Evolutionary conservation across 2,113 vertebrate species (phyloP).

Genomic region (Formicarius rufipectus): DNA sequence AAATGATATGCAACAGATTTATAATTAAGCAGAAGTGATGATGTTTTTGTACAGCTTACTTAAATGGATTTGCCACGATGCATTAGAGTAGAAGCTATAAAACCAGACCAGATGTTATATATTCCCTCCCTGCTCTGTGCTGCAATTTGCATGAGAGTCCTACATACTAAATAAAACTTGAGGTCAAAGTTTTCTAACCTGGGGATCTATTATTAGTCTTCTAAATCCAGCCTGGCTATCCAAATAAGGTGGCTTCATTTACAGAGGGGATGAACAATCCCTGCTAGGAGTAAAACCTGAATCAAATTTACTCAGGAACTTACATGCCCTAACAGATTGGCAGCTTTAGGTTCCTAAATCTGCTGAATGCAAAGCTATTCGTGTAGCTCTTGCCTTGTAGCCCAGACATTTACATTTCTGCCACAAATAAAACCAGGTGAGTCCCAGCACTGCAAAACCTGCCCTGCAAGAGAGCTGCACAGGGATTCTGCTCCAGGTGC

Average conservation of each 20-base stretch:
- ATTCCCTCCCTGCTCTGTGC: fast-evolving
- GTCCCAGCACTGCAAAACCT: not conserved
- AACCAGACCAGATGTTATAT: constrained; percentile 30
- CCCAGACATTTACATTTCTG: not conserved
- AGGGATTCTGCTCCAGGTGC: fast-evolving
- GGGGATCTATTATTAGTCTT: not conserved
- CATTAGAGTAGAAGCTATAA: constrained; percentile 16
- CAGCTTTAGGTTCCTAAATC: not conserved
- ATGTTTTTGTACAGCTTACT: constrained; percentile 35
- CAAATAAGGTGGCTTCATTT: not conserved
- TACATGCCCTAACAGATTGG: fast-evolving
- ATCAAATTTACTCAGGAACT: not conserved
- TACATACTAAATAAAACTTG: not conserved
- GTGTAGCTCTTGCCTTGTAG: not conserved
- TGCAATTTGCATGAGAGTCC: not conserved
- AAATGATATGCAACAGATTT: constrained; percentile 50
- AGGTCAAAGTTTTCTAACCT: not conserved
- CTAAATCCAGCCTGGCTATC: not conserved
- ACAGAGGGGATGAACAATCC: not conserved
- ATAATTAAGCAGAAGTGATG: constrained; percentile 54
- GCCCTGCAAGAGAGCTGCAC: not conserved
- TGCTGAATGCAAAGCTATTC: not conserved
- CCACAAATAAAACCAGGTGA: not conserved
- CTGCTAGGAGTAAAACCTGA: not conserved
- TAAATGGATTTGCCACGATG: constrained; percentile 41